Conservation (phyloP, 2,113 vertebrate genomes). For the Lophius piscatorius region DNA sequence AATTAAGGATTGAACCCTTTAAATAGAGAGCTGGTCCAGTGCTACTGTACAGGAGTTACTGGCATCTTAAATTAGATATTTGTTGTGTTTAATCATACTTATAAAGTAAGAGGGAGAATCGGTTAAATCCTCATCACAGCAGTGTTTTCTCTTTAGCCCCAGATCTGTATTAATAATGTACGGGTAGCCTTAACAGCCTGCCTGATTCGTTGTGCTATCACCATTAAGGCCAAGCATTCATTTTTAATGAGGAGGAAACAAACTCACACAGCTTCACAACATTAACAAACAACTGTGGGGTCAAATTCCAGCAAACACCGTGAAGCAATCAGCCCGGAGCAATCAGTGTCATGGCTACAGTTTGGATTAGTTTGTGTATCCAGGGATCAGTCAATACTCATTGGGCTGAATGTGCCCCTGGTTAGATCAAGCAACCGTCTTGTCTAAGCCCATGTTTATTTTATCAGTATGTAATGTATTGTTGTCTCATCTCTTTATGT, state of each 20-base stretch:
- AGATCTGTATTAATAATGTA: slow-evolving; percentile 72
- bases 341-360: slow-evolving; percentile 40
- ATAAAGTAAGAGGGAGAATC: too few relatives aligned
- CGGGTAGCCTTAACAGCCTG: slow-evolving; percentile 44
- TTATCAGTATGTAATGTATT: not conserved
- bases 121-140: slow-evolving; percentile 14
- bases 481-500: not conserved
- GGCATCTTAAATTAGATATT: too few relatives aligned
- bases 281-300: slow-evolving; percentile 55
- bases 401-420: slow-evolving; percentile 1
- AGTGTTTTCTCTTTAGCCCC: slow-evolving; percentile 34
- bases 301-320: slow-evolving; percentile 37
- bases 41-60: too few relatives aligned
- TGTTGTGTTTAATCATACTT: not conserved
- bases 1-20: too few relatives aligned
- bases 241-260: slow-evolving; percentile 72
- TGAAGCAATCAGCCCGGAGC: slow-evolving; percentile 43
- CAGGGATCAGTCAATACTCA: slow-evolving; percentile 29
- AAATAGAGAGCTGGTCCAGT: too few relatives aligned
- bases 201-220: slow-evolving; percentile 54
- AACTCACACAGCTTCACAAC: slow-evolving; percentile 52
- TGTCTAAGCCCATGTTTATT: not conserved
- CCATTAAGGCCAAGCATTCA: slow-evolving; percentile 63
- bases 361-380: slow-evolving; percentile 43
- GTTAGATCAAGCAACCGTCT: too few relatives aligned